A percentile compares a stretch with the other conserved stretches of the same genome.
Evolutionary conservation across 2,797 vertebrate genomes (phyloP).

Genomic region (Mormyrus proboscirostris): DNA sequence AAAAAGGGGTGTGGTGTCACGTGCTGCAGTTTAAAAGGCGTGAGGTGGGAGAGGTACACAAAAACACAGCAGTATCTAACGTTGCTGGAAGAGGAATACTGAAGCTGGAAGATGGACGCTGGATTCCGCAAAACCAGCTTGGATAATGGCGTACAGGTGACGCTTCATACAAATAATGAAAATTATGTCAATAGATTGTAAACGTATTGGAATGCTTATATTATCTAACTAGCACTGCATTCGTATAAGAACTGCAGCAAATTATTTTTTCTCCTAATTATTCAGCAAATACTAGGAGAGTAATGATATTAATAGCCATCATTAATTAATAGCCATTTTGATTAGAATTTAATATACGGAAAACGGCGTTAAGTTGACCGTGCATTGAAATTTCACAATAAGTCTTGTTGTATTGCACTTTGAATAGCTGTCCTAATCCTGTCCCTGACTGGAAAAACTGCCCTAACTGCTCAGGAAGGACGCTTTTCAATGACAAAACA

Average conservation of each 20-base stretch:
- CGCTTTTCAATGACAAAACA: neutral
- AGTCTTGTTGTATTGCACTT: neutral
- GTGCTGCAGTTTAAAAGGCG: slow-evolving; percentile 41
- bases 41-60: slow-evolving; percentile 35
- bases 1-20: slow-evolving; percentile 51
- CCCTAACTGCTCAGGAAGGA: slow-evolving; percentile 24
- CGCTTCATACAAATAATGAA: neutral
- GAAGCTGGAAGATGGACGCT: slow-evolving; percentile 56
- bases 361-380: neutral
- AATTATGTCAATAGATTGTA: neutral
- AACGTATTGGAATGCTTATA: neutral
- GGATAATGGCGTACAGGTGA: slow-evolving; percentile 29
- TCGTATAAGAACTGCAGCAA: neutral
- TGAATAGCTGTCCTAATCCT: neutral
- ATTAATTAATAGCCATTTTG: neutral
- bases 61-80: slow-evolving; percentile 15
- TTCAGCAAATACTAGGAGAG: neutral
- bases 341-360: neutral
- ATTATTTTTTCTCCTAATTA: neutral
- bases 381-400: neutral
- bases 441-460: slow-evolving; percentile 31
- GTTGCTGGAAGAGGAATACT: slow-evolving; percentile 17
- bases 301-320: neutral
- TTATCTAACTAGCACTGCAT: neutral
- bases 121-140: slow-evolving; percentile 51